These are phyloP conservation scores for Masnerella sp. DNA, from an alignment of 2,888 invertebrate species.

Conservation along the genomic window DNA sequence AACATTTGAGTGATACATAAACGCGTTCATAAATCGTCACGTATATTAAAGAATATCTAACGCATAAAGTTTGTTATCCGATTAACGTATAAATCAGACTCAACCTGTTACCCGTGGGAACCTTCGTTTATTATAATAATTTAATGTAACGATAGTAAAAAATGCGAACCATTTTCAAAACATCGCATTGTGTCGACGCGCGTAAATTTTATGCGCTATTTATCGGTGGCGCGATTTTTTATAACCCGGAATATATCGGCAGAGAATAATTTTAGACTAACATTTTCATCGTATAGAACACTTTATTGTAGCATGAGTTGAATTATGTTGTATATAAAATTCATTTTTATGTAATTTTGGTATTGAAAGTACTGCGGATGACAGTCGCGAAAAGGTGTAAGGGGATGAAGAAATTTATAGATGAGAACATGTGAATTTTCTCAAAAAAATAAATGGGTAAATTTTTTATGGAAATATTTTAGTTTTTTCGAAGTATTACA, in stretches of 20 bases:
- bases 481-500: no score
- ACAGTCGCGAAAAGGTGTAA: background rate
- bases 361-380: background rate
- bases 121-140: constrained; percentile 31
- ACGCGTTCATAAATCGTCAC: constrained; percentile 23
- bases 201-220: constrained; percentile 24
- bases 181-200: constrained; percentile 3
- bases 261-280: constrained; percentile 22
- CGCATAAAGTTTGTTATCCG: constrained; percentile 27
- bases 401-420: no score
- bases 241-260: background rate
- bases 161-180: constrained; percentile 14
- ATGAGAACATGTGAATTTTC: no score
- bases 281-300: constrained; percentile 11
- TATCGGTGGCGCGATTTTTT: constrained; percentile 11
- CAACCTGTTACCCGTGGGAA: constrained; percentile 36
- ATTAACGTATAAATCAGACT: constrained; percentile 28
- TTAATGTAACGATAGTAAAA: constrained; percentile 25
- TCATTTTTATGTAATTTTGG: background rate
- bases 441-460: no score
- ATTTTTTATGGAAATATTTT: no score
- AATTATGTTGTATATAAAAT: constrained; percentile 1
- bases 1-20: constrained; percentile 23
- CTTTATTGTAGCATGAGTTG: background rate
- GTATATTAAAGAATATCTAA: constrained; percentile 15